A percentile compares a stretch with the other conserved stretches of the same genome.
These are phyloP conservation scores for Gymnodraco acuticeps DNA, from an alignment of 2,797 vertebrate genomes.

Conservation along the genomic window DNA sequence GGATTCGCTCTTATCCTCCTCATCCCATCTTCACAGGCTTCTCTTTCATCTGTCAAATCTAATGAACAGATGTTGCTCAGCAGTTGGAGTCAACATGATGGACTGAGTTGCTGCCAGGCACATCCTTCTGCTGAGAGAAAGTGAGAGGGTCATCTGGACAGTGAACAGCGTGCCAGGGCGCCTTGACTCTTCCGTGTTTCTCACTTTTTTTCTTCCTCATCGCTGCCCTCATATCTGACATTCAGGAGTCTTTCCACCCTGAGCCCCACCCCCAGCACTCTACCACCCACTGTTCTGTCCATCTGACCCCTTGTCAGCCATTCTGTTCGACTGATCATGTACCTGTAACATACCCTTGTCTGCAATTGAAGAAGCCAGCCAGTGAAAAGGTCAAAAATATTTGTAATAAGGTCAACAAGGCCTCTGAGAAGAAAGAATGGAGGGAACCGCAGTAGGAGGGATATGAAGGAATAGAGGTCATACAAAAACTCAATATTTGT, in stretches of 20 bases:
- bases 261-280: conserved; percentile 45
- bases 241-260: conserved; percentile 59
- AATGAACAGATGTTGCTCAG: conserved; percentile 89
- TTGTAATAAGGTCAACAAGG: conserved; percentile 79
- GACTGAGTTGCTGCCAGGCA: conserved; percentile 79
- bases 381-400: conserved; percentile 80
- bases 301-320: conserved; percentile 78
- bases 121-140: conserved; percentile 77
- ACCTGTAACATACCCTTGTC: conserved; percentile 78
- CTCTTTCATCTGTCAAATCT: conserved; percentile 86
- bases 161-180: conserved; percentile 65
- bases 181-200: conserved; percentile 60
- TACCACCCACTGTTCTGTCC: conserved; percentile 69
- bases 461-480: conserved; percentile 40
- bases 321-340: conserved; percentile 80
- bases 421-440: conserved; percentile 35
- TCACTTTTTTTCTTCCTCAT: conserved; percentile 58
- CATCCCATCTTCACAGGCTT: conserved; percentile 55
- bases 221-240: conserved; percentile 67
- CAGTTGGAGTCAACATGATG: conserved; percentile 85
- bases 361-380: conserved; percentile 53
- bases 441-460: conserved; percentile 11
- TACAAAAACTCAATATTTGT: conserved; percentile 40
- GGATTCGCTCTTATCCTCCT: conserved; percentile 47
- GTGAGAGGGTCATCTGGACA: conserved; percentile 78